Evolutionary conservation across 2,888 invertebrate genomes (phyloP).

Genomic region (Lycaena phlaeas): DNA sequence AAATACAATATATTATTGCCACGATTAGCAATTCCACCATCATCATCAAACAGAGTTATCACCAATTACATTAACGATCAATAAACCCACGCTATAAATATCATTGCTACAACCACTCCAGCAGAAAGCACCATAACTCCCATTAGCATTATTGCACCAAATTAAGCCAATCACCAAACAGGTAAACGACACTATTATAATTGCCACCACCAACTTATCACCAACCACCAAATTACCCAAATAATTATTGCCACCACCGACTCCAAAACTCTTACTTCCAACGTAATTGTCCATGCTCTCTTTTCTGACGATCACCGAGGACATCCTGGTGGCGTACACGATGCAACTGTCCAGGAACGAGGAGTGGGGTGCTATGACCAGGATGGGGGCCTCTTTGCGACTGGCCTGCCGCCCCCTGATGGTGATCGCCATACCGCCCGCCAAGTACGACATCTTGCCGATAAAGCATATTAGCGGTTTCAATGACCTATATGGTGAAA

Average conservation of each 20-base stretch:
- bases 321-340: conserved; percentile 86
- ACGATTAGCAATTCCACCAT: conserved; percentile 8
- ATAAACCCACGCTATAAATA: too few species aligned
- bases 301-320: conserved; percentile 87
- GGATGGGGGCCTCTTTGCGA: conserved; percentile 85
- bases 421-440: conserved; percentile 84
- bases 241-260: conserved; percentile 5
- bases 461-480: conserved; percentile 80
- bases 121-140: too few species aligned
- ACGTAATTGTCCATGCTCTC: conserved; percentile 88
- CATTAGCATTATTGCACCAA: too few species aligned
- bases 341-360: conserved; percentile 91
- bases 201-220: conserved; percentile 13
- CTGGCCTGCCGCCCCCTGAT: conserved; percentile 84
- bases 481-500: conserved; percentile 55
- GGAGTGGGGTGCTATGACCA: conserved; percentile 91
- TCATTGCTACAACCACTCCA: too few species aligned
- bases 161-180: too few species aligned
- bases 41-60: too few species aligned
- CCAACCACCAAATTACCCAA: conserved; percentile 23
- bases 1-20: not conserved
- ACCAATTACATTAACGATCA: too few species aligned
- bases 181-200: not conserved
- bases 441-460: conserved; percentile 81
- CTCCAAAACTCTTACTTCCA: conserved; percentile 82